Evolutionary conservation across 2,797 vertebrate genomes (phyloP), one percentile per base, ranked within the genome.

Genomic region (Tragopan temminckii): DNA sequence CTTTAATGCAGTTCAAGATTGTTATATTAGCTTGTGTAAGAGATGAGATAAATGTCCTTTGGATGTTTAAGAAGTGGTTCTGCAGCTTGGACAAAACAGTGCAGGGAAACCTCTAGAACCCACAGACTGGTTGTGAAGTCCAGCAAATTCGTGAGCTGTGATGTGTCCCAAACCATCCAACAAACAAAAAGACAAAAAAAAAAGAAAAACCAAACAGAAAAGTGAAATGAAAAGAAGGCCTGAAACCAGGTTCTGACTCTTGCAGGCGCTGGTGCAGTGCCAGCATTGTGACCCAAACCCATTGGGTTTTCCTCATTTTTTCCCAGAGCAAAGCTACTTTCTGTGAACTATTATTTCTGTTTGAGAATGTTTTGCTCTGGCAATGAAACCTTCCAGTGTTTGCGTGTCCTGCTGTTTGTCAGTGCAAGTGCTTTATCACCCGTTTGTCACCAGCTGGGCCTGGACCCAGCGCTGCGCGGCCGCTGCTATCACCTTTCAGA

Each of bases 241-340:
- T 77, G 17, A 35, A 12, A 62, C 42, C 23, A 50, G 38, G 19
- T 76, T 88, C 85, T 81, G 16, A 67, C 42, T 48, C 53, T 55
- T 55, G 31, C 31, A 42, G 74, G 23, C 19, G 8, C 27, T 33
- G 68, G 55, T 5, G 36, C 52, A 77, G 61, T 0, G 8, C n/a
- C 42, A 76, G 70, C 52, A 29, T 2, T 36, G 67, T 59, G 84
- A 81, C 67, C 31, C 59, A 84, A 86, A 74, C 11, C 63, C 61
- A 21, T 9, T 8, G 64, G 61, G 33, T 24, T 55, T 55, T 71
- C 50, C 46, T 38, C 79, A 48, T 76, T 87, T 87, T 89, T 38
- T 88, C 88, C 88, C 42, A 35, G 67, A 84, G 66, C 74, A 82
- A 80, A 88, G 64, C 52, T 79, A 21, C 80, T 88, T 82, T 93